A percentile compares a stretch with the other conserved stretches of the same genome.
Conservation (phyloP, 2,113 vertebrate species). For the Passerina amoena region DNA sequence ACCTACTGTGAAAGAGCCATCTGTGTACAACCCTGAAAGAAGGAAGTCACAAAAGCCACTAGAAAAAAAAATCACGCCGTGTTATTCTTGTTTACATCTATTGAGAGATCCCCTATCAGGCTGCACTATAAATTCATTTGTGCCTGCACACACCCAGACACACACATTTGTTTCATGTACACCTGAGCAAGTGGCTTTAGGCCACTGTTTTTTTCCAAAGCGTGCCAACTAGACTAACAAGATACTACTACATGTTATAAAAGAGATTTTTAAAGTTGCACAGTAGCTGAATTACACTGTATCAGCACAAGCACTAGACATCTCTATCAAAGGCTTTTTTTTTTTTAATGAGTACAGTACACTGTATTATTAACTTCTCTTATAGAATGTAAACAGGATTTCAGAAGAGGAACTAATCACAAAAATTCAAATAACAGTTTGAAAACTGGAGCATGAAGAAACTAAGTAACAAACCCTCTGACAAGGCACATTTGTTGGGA, state of each 20-base stretch:
- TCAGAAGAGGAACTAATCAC: not conserved
- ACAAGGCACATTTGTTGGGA: not conserved
- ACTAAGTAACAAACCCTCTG: not conserved
- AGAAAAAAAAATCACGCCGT: not conserved
- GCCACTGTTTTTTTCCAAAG: not conserved
- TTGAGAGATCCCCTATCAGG: not conserved
- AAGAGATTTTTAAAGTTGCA: not conserved
- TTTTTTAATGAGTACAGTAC: not conserved
- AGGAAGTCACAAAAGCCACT: not conserved
- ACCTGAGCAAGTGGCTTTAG: not conserved
- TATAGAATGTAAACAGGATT: slow-evolving; percentile 34
- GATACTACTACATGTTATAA: not conserved
- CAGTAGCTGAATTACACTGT: not conserved
- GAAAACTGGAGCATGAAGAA: slow-evolving; percentile 8
- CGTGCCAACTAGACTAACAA: not conserved
- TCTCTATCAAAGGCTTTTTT: not conserved
- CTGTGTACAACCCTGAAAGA: not conserved
- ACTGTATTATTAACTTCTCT: slow-evolving; percentile 31
- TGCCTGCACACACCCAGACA: not conserved
- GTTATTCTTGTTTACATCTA: not conserved
- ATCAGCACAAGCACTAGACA: not conserved
- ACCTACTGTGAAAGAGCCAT: not conserved
- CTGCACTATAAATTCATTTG: not conserved
- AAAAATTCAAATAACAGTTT: not conserved
- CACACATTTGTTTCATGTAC: not conserved